Conservation (phyloP, 2,113 vertebrate genomes). For the Xenopus tropicalis region UCB_Xtro_10.0 CM004446.2:55597501-55598000, state of each 20-base stretch:
- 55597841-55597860: no score
- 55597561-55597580: background rate
- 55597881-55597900: no score
- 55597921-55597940: no score
- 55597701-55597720: background rate
- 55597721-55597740: background rate
- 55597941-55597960: no score
- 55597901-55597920: no score
- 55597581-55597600: background rate
- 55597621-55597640: background rate
- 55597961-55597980: no score
- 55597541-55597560: slow-evolving; percentile 19
- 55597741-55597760: background rate
- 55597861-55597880: no score
- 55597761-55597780: no score
- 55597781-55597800: no score
- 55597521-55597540: slow-evolving; percentile 13
- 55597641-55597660: background rate
- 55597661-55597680: slow-evolving; percentile 1
- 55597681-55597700: background rate
- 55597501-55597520: slow-evolving; percentile 10
- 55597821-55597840: no score
- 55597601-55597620: background rate
- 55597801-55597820: no score
- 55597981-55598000: no score